Base-by-base conservation (phyloP, 37 sponge, comb jelly and placozoan genomes). In the Bolinopsis microptera region DNA sequence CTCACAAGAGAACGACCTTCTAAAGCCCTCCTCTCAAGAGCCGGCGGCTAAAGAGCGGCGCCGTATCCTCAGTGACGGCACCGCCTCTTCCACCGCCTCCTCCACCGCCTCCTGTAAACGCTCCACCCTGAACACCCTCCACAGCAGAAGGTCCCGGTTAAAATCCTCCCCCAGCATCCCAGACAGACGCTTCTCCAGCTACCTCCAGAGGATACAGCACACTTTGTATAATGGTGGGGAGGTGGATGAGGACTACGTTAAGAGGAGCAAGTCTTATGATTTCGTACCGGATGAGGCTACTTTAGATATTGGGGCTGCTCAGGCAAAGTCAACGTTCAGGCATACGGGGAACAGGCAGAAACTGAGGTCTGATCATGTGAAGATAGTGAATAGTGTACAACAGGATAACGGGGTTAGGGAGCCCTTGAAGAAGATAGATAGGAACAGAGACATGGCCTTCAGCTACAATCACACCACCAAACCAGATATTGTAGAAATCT, bases 141-240 rank as follows among this genome's bases (percentile, higher is more conserved):
- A 77, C 33, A 77, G 80, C 32, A 27, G 80, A 9, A 31, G 80
- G 34, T 32, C 27, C 37, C 27, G 80, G 16, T 36, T 77, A 18
- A 32, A 32, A 35, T 77, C 80, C 80, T 77, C 80, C 21, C 80
- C 80, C 27, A 32, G 27, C 37, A 77, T 77, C 1, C 80, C 80
- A 0, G 80, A 77, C 37, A 77, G 80, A 32, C 1, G 80, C 35
- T 77, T 77, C 80, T 77, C 80, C 33, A 77, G 80, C 80, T 77
- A 77, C 37, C 80, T 77, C 16, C 80, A 77, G 80, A 31, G 80
- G 37, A 32, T 77, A 28, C 80, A 77, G 18, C 27, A 77, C 80
- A 35, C 80, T 0, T 36, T 77, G 13, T 48, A 48, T 13, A 48
- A 48, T 48, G 61, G 61, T 5, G 13, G 61, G 9, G 61, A 48